Base-by-base conservation (phyloP, 1,140 invertebrate genomes). In the Drosophila pseudoananassae region DNA sequence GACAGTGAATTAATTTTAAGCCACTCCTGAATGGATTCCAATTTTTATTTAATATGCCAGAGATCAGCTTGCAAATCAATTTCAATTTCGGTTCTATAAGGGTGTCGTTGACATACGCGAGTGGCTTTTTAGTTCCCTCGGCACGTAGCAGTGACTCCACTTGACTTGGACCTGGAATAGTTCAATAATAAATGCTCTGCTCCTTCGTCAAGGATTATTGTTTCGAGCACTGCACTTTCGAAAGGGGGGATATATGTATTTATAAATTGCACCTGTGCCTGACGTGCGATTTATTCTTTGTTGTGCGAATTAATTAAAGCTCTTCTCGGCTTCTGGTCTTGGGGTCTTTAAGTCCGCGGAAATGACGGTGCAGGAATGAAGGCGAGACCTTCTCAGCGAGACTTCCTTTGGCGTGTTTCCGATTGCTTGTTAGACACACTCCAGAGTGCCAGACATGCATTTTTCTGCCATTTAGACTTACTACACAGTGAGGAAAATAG, bases 261-360 rank as follows among this genome's bases (percentile, higher is more conserved):
- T 78, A 84, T 73, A 87, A 90, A 81, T 84, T 80, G 88, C 88
- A 90, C 82, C 88, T 90, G 88, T 68, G 84, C 78, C 72, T 82
- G 83, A 64, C 68, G 49, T 50, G 54, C 55, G 49, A 45, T 40
- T 40, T 40, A 45, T 23, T 46, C 17, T 63, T 63, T 59, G 51
- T 46, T 17, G 46, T 29, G 46, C 57, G 64, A 76, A 85, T 87
- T 85, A 85, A 87, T 87, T 87, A 82, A 87, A 87, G 82, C 65
- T 43, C 47, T 31, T 56, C 43, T 10, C 20, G 8, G 7, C 29
- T 31, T 7, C 20, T 20, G 2, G 20, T 10, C 27, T 29, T 33
- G 33, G 49, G 38, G 15, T 17, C 73, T 74, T 87, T 70, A 70
- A 87, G 55, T 45, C n/a, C 46, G 45, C 55, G 72, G 55, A 69